Percentiles rank a stretch among this genome's conserved stretches.
Evolutionary conservation across 2,113 vertebrate genomes (phyloP).

Genomic region (Tricholaema leucomelas): DNA sequence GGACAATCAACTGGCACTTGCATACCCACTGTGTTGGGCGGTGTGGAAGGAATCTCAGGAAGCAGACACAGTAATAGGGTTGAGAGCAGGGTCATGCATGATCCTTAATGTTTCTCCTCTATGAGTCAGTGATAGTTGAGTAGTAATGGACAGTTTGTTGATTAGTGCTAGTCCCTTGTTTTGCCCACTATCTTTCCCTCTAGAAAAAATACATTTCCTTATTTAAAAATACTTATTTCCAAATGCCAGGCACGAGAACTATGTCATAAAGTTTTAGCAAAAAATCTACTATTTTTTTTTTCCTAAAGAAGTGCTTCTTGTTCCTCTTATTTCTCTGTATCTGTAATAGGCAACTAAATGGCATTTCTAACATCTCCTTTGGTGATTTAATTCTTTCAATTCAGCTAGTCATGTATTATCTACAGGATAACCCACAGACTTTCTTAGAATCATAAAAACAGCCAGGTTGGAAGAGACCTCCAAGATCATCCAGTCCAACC

Average conservation of each 20-base stretch:
- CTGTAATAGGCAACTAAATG: neutral
- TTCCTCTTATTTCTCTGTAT: neutral
- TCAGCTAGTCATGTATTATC: neutral
- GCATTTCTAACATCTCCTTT: neutral
- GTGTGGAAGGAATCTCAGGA: neutral
- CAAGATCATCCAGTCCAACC: too few relatives aligned
- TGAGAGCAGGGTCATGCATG: neutral
- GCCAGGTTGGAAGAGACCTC: too few relatives aligned
- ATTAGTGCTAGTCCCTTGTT: neutral
- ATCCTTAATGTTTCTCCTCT: neutral
- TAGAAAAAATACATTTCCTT: neutral
- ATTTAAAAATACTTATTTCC: neutral
- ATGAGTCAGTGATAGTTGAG: neutral
- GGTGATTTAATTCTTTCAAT: neutral
- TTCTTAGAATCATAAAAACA: too few relatives aligned
- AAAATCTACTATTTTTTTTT: neutral
- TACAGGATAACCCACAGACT: neutral
- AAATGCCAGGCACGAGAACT: neutral
- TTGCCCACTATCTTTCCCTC: neutral
- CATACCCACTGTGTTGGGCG: neutral
- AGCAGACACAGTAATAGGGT: neutral
- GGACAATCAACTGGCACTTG: neutral
- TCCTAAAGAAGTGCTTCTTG: neutral
- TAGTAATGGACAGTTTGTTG: neutral
- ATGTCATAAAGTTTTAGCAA: neutral